A percentile compares a stretch with the other conserved stretches of the same genome.
phyloP scores from a whole-genome alignment of 2,888 invertebrate species.

The Drosophila putrida region DNA sequence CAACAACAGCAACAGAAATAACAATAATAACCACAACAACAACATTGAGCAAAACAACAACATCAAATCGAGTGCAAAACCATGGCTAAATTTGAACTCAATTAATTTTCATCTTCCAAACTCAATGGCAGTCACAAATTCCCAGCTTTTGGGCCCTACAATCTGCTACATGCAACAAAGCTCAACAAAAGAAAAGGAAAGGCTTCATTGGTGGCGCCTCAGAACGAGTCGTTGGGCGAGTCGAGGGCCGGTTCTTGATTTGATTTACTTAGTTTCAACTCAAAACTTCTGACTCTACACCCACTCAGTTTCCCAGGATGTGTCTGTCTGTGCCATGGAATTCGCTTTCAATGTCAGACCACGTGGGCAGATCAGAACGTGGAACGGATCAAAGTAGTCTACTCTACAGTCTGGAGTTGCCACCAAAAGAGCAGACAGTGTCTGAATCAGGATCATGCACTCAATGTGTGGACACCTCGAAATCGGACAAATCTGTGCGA shows the following conservation, averaged over 20 bases:
- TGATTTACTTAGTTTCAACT: slow-evolving; percentile 62
- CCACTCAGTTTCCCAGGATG: slow-evolving; percentile 76
- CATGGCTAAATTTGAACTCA: slow-evolving; percentile 60
- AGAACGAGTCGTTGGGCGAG: slow-evolving; percentile 55
- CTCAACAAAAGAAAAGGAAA: slow-evolving; percentile 1
- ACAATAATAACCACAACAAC: slow-evolving; percentile 23
- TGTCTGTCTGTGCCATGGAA: slow-evolving; percentile 54
- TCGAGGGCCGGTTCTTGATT: slow-evolving; percentile 65
- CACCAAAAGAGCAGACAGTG: slow-evolving; percentile 24
- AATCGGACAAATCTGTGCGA: slow-evolving; percentile 48
- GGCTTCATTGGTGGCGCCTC: slow-evolving; percentile 57
- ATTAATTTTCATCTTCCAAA: slow-evolving; percentile 50
- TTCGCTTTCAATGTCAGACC: slow-evolving; percentile 58
- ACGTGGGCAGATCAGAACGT: slow-evolving; percentile 71
- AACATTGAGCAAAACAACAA: slow-evolving; percentile 26
- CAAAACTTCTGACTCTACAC: slow-evolving; percentile 37
- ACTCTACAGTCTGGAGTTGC: slow-evolving; percentile 44
- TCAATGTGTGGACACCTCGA: slow-evolving; percentile 67
- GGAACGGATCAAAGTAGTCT: slow-evolving; percentile 12
- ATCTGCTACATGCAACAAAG: neutral
- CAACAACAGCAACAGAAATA: slow-evolving; percentile 16
- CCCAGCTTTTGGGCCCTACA: neutral
- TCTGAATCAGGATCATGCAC: slow-evolving; percentile 59
- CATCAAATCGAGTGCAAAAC: slow-evolving; percentile 44
- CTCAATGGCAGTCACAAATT: slow-evolving; percentile 10